phyloP scores from a whole-genome alignment of 1,140 invertebrate species.

The Drosophila pandora region DNA sequence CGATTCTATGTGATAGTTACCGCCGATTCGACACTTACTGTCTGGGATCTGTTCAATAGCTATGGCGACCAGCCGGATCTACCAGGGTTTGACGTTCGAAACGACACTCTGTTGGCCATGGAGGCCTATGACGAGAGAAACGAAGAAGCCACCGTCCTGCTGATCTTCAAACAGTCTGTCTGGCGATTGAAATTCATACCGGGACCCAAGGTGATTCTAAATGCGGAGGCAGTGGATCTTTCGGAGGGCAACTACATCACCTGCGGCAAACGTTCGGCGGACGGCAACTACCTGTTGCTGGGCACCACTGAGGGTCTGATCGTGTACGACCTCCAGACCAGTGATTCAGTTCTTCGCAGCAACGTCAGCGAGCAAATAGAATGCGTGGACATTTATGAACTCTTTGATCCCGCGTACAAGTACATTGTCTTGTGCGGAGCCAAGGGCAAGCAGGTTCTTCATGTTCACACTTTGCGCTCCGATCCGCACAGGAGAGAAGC shows the following conservation, averaged over 20 bases:
- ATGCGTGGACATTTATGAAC: constrained; percentile 69
- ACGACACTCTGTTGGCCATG: constrained; percentile 22
- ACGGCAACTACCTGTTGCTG: constrained; percentile 63
- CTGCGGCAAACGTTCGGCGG: constrained; percentile 61
- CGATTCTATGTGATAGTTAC: constrained; percentile 60
- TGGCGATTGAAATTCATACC: constrained; percentile 35
- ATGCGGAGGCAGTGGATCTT: constrained; percentile 31
- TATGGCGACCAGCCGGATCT: constrained; percentile 12
- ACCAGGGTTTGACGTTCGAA: constrained; percentile 12
- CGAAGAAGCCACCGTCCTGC: constrained; percentile 29
- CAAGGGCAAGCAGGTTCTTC: constrained; percentile 48
- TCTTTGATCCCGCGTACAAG: constrained; percentile 53
- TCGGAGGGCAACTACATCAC: constrained; percentile 43
- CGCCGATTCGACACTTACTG: constrained; percentile 17
- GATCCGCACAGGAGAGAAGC: background rate
- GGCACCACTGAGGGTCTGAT: constrained; percentile 68
- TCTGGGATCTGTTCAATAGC: constrained; percentile 49
- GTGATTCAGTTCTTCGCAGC: constrained; percentile 48
- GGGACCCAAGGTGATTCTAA: background rate
- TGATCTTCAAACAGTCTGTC: constrained; percentile 54
- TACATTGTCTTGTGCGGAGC: constrained; percentile 73
- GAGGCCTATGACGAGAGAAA: constrained; percentile 28
- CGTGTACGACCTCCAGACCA: constrained; percentile 59
- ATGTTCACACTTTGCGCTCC: constrained; percentile 58
- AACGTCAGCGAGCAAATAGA: constrained; percentile 76